Evolutionary conservation across 2,888 invertebrate species (phyloP).

Genomic region (Abscondita cerata): DNA sequence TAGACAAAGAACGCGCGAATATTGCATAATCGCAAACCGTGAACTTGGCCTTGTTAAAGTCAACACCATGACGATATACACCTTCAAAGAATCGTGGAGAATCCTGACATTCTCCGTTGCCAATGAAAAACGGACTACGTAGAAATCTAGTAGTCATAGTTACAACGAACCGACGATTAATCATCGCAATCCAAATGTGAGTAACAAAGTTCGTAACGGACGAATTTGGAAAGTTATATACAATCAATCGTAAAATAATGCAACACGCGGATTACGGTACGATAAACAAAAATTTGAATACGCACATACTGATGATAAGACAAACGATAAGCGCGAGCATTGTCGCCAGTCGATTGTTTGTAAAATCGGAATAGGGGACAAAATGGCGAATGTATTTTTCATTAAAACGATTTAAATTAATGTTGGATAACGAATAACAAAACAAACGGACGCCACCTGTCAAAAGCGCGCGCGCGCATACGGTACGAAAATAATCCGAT

Average conservation of each 20-base stretch:
- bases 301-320: conserved; percentile 15
- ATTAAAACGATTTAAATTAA: too few relatives aligned
- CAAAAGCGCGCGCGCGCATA: conserved; percentile 34
- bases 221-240: background rate
- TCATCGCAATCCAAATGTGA: background rate
- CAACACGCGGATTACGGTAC: too few relatives aligned
- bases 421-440: conserved; percentile 17
- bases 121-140: conserved; percentile 9
- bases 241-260: background rate
- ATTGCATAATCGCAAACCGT: conserved; percentile 36
- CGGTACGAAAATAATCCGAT: conserved; percentile 30
- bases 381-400: too few relatives aligned
- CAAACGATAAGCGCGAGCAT: conserved; percentile 9
- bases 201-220: too few relatives aligned
- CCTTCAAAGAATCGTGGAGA: conserved; percentile 31
- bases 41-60: conserved; percentile 39
- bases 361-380: background rate
- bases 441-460: conserved; percentile 32
- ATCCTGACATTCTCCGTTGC: conserved; percentile 23
- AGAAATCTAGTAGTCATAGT: conserved; percentile 11
- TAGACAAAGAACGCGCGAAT: conserved; percentile 32
- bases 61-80: conserved; percentile 34
- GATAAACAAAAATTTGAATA: conserved; percentile 14
- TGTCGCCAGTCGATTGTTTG: background rate
- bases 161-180: conserved; percentile 11